Conservation (phyloP, 2,888 invertebrate genomes). For the Chalcis sispes region DNA sequence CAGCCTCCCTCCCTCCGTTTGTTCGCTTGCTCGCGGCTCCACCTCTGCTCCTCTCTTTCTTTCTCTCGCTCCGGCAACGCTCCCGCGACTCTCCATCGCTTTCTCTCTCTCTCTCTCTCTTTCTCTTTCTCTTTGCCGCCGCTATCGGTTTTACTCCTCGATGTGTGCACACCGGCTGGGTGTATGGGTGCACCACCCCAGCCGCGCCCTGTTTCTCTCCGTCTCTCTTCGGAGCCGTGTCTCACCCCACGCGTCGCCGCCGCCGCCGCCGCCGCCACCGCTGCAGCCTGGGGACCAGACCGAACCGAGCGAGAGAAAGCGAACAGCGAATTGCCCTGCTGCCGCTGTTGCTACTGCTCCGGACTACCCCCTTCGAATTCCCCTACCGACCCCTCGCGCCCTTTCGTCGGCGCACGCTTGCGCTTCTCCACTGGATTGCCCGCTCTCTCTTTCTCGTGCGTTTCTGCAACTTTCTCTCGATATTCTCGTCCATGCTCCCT, state of each 20-base stretch:
- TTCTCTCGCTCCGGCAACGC: constrained; percentile 30
- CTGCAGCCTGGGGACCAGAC: constrained; percentile 16
- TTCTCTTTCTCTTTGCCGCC: constrained; percentile 38
- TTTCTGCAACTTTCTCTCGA: constrained; percentile 50
- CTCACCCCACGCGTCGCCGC: constrained; percentile 32
- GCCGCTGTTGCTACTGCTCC: neutral
- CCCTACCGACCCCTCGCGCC: constrained; percentile 43
- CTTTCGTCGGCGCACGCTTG: constrained; percentile 10
- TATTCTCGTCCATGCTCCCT: constrained; percentile 43
- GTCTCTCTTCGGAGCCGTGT: constrained; percentile 15
- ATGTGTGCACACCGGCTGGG: neutral
- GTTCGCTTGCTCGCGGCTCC: neutral
- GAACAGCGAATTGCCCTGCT: neutral
- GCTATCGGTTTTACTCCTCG: constrained; percentile 18
- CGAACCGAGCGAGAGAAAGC: constrained; percentile 4
- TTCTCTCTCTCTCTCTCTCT: constrained; percentile 29
- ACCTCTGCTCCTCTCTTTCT: constrained; percentile 44
- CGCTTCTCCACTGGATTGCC: neutral
- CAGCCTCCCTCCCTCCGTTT: constrained; percentile 65
- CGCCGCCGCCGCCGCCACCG: constrained; percentile 7
- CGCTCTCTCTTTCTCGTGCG: constrained; percentile 33
- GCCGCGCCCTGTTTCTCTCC: constrained; percentile 44
- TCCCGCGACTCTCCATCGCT: constrained; percentile 35
- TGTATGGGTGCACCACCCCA: constrained; percentile 42
- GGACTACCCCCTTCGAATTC: constrained; percentile 32